Conservation (phyloP, 2,113 vertebrate species). For the Passer montanus region DNA sequence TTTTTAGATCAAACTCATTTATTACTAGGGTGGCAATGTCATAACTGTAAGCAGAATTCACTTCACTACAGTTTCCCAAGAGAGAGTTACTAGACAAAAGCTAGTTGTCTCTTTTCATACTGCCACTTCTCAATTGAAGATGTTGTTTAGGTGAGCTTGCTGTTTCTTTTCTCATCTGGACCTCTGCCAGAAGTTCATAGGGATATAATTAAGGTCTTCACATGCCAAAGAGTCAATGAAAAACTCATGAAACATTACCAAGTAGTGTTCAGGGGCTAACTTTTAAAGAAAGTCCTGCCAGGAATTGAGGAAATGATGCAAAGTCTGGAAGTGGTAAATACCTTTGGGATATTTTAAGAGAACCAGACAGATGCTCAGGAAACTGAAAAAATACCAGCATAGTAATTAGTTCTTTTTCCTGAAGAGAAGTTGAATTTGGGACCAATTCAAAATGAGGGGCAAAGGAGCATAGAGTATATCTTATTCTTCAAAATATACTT, state of each 20-base stretch:
- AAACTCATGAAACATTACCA: constrained; percentile 38
- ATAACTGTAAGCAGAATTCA: not conserved
- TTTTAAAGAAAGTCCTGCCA: constrained; percentile 47
- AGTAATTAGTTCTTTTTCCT: constrained; percentile 46
- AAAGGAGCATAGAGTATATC: not conserved
- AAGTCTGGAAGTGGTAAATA: constrained; percentile 31
- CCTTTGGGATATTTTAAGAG: constrained; percentile 31
- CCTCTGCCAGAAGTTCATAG: not conserved
- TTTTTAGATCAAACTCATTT: not conserved
- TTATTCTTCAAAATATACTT: constrained; percentile 24
- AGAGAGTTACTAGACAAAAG: not conserved
- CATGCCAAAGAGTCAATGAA: constrained; percentile 25
- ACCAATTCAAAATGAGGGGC: constrained; percentile 24
- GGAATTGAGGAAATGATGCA: constrained; percentile 46
- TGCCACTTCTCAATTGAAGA: not conserved
- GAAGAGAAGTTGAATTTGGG: constrained; percentile 20
- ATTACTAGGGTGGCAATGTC: not conserved
- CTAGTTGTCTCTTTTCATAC: not conserved
- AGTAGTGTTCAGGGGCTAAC: constrained; percentile 12
- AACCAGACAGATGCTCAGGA: constrained; percentile 53
- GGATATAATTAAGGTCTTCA: constrained; percentile 52
- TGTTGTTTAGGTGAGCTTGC: constrained; percentile 3
- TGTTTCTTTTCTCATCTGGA: constrained; percentile 16
- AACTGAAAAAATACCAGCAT: constrained; percentile 10
- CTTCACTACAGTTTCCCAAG: not conserved